A percentile compares a stretch with the other conserved stretches of the same genome.
Conservation (phyloP, 2,888 invertebrate species). For the Diaphora mendica region DNA sequence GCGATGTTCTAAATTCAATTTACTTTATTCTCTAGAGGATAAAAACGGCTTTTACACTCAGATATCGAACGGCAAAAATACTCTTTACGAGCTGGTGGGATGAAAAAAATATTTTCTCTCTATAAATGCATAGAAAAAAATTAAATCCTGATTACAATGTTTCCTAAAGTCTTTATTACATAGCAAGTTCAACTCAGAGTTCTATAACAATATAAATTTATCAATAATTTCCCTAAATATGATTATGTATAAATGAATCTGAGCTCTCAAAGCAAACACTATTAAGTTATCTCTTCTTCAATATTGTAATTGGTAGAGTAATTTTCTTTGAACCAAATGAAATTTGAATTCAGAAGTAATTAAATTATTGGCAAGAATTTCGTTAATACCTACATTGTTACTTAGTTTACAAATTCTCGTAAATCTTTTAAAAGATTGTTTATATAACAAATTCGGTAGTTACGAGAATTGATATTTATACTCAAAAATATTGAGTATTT, state of each 20-base stretch:
- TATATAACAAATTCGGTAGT: background rate
- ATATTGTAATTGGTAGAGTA: slow-evolving; percentile 58
- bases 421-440: background rate
- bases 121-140: background rate
- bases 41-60: too few species aligned
- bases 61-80: too few species aligned
- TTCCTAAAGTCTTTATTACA: background rate
- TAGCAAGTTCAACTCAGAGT: background rate
- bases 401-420: slow-evolving; percentile 18
- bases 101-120: too few species aligned
- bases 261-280: slow-evolving; percentile 25
- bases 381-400: slow-evolving; percentile 50
- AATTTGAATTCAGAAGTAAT: slow-evolving; percentile 56
- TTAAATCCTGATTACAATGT: background rate
- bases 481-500: too few species aligned
- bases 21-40: too few species aligned
- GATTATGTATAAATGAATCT: slow-evolving; percentile 22
- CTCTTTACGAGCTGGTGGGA: too few species aligned
- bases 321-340: slow-evolving; percentile 58
- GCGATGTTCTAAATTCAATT: too few species aligned
- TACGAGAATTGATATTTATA: background rate
- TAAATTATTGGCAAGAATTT: slow-evolving; percentile 51
- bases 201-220: slow-evolving; percentile 2
- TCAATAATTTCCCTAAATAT: slow-evolving; percentile 20
- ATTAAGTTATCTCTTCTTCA: slow-evolving; percentile 55